Evolutionary conservation across 2,113 vertebrate species (phyloP).

Genomic region (Sigmodon hispidus): DNA sequence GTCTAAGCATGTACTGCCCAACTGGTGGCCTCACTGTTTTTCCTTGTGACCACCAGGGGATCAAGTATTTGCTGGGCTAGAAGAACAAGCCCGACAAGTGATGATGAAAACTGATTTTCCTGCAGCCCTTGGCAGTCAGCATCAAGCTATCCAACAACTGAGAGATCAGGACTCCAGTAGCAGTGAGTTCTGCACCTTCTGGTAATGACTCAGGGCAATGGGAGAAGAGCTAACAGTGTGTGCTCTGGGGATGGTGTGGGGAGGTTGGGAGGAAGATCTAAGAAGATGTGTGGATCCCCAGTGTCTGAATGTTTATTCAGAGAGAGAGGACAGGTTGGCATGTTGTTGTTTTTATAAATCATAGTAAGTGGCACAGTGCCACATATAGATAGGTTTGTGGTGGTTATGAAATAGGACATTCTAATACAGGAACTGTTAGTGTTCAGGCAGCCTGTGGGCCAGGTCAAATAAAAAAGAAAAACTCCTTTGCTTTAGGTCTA

Average conservation of each 20-base stretch:
- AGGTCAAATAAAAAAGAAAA: conserved; percentile 43
- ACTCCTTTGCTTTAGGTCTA: not conserved
- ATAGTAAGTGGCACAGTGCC: not conserved
- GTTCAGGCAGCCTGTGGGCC: not conserved
- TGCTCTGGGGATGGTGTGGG: conserved; percentile 67
- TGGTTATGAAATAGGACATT: not conserved
- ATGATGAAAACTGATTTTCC: conserved; percentile 88
- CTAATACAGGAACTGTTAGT: not conserved
- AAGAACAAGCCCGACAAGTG: conserved; percentile 89
- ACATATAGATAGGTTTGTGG: not conserved
- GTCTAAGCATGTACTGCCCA: conserved; percentile 66
- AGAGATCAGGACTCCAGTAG: conserved; percentile 87
- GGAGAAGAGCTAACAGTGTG: conserved; percentile 68
- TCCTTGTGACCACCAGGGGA: conserved; percentile 88
- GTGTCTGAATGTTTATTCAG: not conserved
- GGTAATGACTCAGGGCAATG: conserved; percentile 80
- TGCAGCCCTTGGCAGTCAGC: conserved; percentile 85
- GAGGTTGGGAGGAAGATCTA: conserved; percentile 62
- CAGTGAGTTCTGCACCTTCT: conserved; percentile 87
- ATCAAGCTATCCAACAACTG: conserved; percentile 80
- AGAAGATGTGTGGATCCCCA: not conserved
- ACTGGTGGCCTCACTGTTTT: conserved; percentile 79
- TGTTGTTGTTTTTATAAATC: not conserved
- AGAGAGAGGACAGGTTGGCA: conserved; percentile 30
- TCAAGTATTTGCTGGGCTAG: conserved; percentile 89